A percentile compares a stretch with the other conserved stretches of the same genome.
These are phyloP conservation scores for Meta bourneti DNA, from an alignment of 2,888 invertebrate species.

Conservation along the genomic window DNA sequence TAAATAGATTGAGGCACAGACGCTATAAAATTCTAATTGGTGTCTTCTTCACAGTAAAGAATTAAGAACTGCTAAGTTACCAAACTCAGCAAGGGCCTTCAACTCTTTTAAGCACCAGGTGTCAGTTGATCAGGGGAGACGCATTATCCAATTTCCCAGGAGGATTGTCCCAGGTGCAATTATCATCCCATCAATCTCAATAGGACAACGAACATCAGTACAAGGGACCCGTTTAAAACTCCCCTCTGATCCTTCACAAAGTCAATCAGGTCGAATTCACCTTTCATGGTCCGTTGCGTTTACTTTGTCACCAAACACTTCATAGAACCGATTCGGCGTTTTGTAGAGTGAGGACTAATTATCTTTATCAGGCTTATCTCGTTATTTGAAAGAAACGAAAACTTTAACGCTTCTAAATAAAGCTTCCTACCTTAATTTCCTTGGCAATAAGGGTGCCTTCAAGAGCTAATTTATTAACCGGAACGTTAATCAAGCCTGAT, in stretches of 20 bases:
- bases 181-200: background rate
- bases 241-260: background rate
- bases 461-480: constrained; percentile 19
- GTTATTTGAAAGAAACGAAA: background rate
- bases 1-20: too few relatives aligned
- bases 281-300: background rate
- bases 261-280: background rate
- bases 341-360: background rate
- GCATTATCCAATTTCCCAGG: background rate
- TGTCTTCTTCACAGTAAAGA: too few relatives aligned
- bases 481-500: constrained; percentile 22
- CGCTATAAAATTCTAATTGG: too few relatives aligned
- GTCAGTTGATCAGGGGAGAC: background rate
- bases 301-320: background rate
- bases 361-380: background rate
- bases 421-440: background rate
- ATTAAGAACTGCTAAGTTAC: too few relatives aligned
- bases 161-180: background rate
- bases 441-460: background rate
- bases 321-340: background rate
- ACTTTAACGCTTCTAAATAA: constrained; percentile 1
- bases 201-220: background rate
- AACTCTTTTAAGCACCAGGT: background rate
- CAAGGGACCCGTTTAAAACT: background rate
- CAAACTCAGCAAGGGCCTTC: background rate